These are phyloP conservation scores for Malurus melanocephalus DNA, from an alignment of 2,113 vertebrate genomes.

Conservation along the genomic window DNA sequence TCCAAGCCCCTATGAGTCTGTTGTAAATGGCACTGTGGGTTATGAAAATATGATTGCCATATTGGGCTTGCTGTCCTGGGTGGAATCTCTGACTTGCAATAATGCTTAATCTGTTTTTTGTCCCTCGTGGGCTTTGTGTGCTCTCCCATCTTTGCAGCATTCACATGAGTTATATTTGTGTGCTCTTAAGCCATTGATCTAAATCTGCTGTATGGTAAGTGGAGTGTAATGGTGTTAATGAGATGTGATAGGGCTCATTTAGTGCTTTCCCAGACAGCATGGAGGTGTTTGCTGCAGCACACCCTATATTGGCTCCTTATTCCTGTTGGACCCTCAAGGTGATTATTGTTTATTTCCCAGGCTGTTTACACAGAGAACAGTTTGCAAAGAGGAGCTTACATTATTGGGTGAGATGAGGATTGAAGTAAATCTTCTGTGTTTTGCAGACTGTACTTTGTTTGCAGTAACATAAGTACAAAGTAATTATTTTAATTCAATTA, in stretches of 20 bases:
- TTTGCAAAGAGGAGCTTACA: background rate
- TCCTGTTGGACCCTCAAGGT: background rate
- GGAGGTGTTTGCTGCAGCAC: background rate
- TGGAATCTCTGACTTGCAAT: background rate
- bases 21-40: background rate
- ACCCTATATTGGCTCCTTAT: background rate
- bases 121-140: background rate
- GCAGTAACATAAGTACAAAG: background rate
- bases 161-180: background rate
- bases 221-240: background rate
- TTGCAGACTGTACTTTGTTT: background rate
- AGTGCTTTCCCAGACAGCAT: background rate
- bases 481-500: background rate
- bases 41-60: background rate
- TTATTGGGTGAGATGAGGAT: background rate
- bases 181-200: background rate
- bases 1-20: background rate
- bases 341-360: background rate
- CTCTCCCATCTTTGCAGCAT: background rate
- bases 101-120: background rate
- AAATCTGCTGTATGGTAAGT: background rate
- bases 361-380: background rate
- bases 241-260: background rate
- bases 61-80: background rate
- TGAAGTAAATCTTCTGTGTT: background rate